Evolutionary conservation across 2,888 invertebrate genomes (phyloP).

Genomic region (Anthrax anthrax): DNA sequence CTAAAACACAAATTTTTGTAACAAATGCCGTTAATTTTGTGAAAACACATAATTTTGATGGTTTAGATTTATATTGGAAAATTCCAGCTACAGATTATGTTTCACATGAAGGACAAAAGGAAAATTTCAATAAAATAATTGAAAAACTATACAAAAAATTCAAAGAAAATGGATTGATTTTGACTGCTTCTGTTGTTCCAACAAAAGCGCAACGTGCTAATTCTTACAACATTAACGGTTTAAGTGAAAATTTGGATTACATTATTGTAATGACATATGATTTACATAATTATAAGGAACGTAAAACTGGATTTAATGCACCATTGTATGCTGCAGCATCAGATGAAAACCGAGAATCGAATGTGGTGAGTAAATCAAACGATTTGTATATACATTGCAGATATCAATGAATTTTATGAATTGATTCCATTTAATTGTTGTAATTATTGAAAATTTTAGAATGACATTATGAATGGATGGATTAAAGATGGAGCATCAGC

Average conservation of each 20-base stretch:
- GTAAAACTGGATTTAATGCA: slow-evolving; percentile 36
- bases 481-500: slow-evolving; percentile 22
- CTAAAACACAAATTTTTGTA: too few species aligned
- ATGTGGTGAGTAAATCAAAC: too few species aligned
- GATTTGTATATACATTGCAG: too few species aligned
- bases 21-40: too few species aligned
- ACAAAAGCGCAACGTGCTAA: too few species aligned
- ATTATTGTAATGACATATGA: slow-evolving; percentile 45
- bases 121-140: too few species aligned
- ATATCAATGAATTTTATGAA: slow-evolving; percentile 30
- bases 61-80: too few species aligned
- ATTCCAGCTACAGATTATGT: too few species aligned
- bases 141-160: slow-evolving; percentile 28
- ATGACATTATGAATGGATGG: slow-evolving; percentile 4
- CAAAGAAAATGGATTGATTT: slow-evolving; percentile 27
- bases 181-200: slow-evolving; percentile 41
- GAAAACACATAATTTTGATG: too few species aligned
- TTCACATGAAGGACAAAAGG: too few species aligned
- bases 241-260: slow-evolving; percentile 36
- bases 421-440: background rate
- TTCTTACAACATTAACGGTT: slow-evolving; percentile 38
- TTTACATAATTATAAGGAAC: slow-evolving; percentile 40
- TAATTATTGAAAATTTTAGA: background rate
- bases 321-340: slow-evolving; percentile 30
- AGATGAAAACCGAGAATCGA: too few species aligned